A percentile compares a stretch with the other conserved stretches of the same genome.
These are phyloP conservation scores for Tridacna gigas DNA, from an alignment of 2,888 invertebrate genomes.

Conservation along the genomic window DNA sequence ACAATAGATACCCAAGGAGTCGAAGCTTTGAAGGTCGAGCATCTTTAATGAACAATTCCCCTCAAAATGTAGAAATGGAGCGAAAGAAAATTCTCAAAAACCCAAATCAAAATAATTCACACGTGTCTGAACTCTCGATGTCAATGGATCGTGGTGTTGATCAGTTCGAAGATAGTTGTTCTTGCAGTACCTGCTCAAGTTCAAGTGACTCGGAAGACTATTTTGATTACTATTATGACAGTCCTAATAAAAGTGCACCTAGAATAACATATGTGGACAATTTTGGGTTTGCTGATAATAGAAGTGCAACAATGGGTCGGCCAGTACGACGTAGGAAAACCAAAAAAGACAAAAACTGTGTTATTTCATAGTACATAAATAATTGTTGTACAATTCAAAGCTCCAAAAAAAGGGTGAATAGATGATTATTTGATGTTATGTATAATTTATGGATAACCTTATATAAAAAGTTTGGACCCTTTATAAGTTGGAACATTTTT, in stretches of 20 bases:
- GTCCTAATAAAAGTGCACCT: slow-evolving; percentile 91
- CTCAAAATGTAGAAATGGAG: slow-evolving; percentile 53
- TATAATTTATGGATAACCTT: background rate
- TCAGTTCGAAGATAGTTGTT: slow-evolving; percentile 86
- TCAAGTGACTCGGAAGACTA: slow-evolving; percentile 91
- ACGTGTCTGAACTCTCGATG: slow-evolving; percentile 55
- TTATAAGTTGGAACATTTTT: background rate
- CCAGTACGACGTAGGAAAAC: slow-evolving; percentile 57
- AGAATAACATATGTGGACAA: slow-evolving; percentile 97
- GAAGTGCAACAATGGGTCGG: slow-evolving; percentile 63
- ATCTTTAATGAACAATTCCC: slow-evolving; percentile 53
- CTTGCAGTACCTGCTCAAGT: slow-evolving; percentile 93
- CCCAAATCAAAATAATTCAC: slow-evolving; percentile 48
- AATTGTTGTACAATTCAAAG: background rate
- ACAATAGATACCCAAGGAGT: slow-evolving; percentile 75
- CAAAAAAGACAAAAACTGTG: slow-evolving; percentile 78
- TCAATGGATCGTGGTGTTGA: slow-evolving; percentile 64
- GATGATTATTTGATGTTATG: background rate
- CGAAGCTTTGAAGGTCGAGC: slow-evolving; percentile 80
- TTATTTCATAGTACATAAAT: slow-evolving; percentile 67
- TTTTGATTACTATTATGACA: slow-evolving; percentile 92
- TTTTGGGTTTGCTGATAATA: slow-evolving; percentile 84
- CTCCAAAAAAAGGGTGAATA: background rate
- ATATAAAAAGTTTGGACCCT: background rate
- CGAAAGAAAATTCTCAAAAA: slow-evolving; percentile 63